Base-by-base conservation (phyloP, 2,888 invertebrate species). In the Dromius quadrimaculatus region DNA sequence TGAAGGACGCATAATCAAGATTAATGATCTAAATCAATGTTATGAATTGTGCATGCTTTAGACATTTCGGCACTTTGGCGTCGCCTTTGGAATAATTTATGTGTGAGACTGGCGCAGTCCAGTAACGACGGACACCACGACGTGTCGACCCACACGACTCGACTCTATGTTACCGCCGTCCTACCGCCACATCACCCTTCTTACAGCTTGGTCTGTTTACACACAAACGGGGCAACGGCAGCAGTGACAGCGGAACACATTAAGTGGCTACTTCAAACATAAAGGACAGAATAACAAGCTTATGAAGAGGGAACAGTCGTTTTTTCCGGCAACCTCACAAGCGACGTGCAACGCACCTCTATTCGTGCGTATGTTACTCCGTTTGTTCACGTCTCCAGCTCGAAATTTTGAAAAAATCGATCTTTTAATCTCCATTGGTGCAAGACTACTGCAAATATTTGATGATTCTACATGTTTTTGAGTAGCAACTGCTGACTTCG, bases 221-320 rank as follows among this genome's bases (percentile, higher is more conserved):
- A 54, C 47, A 38, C 66, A 47, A 47, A 28, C 20, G 47, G 43
- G 47, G 36, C 47, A n/a, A 20, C 65, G 50, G 36, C 28, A 28
- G 15, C 23, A 17, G 62, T 36, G 36, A 23, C 41, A 38, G 15
- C 19, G 34, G 80, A 80, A 78, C 76, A 79, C 78, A 79, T 79
- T 80, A 80, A 80, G 78, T 79, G 80, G 80, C 80, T 79, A 81
- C 79, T 79, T 78, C 77, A 78, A 79, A 78, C 79, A 80, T 80
- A 79, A 80, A 78, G 79, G 79, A 79, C 79, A 78, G 78, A 80
- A 80, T 80, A 80, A 80, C 80, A 80, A 79, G 79, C 78, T 78
- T 79, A 64, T 64, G 64, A 47, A 28, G 64, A 34, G 47, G 64
- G 47, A 64, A 45, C 32, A 17, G 64, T 64, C 45, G 59, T 36